Conservation (phyloP, 1,140 invertebrate species). For the Oncopodura yosiiana region DNA sequence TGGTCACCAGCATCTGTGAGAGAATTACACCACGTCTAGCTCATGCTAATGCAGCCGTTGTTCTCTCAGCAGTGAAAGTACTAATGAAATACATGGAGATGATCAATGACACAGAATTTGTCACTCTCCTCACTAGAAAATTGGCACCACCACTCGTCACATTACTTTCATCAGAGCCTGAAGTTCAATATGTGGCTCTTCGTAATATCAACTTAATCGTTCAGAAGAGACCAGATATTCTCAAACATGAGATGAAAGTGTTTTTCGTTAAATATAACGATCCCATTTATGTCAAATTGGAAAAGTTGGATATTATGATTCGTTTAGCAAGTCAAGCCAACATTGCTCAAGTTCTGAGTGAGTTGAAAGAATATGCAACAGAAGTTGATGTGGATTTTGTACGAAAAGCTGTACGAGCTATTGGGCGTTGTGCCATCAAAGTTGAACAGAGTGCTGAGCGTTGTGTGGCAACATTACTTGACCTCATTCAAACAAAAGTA, state of each 20-base stretch:
- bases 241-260: conserved; percentile 99
- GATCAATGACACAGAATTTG: conserved; percentile 87
- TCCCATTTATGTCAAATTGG: conserved; percentile 98
- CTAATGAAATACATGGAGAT: conserved; percentile 88
- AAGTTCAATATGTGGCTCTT: conserved; percentile 97
- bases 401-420: conserved; percentile 93
- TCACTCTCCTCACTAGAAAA: conserved; percentile 88
- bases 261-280: conserved; percentile 99
- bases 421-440: conserved; percentile 98
- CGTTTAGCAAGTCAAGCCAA: conserved; percentile 94
- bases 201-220: conserved; percentile 99
- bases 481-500: conserved; percentile 98
- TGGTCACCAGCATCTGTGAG: conserved; percentile 73
- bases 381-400: conserved; percentile 99
- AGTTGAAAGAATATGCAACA: conserved; percentile 96
- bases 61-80: conserved; percentile 94
- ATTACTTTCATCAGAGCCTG: conserved; percentile 92
- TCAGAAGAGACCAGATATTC: conserved; percentile 94
- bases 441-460: conserved; percentile 97
- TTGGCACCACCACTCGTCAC: conserved; percentile 97
- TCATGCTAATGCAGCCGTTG: conserved; percentile 99
- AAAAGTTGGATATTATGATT: conserved; percentile 99
- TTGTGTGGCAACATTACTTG: conserved; percentile 96
- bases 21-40: conserved; percentile 93
- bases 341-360: conserved; percentile 95